These are phyloP conservation scores for Epirrhoe tristata DNA, from an alignment of 2,888 invertebrate genomes.

Conservation along the genomic window DNA sequence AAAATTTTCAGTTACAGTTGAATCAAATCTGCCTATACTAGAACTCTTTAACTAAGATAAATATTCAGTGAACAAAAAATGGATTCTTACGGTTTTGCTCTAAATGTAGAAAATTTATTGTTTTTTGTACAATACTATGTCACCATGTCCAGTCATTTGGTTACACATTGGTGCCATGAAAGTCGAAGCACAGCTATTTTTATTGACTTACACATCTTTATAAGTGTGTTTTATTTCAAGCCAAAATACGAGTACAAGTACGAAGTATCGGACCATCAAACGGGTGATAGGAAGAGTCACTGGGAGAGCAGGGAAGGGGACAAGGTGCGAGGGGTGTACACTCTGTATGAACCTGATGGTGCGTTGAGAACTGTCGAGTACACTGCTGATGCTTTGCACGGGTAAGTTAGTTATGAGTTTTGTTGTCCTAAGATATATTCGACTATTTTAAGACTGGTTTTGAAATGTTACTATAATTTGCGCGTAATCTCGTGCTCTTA, in stretches of 20 bases:
- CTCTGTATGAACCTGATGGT: conserved; percentile 81
- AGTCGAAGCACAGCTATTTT: no score
- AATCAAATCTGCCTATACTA: no score
- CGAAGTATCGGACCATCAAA: conserved; percentile 82
- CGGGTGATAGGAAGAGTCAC: conserved; percentile 81
- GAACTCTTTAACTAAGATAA: no score
- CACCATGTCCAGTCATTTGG: background rate
- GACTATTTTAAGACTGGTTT: background rate
- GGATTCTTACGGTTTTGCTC: no score
- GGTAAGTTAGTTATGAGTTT: conserved; percentile 53
- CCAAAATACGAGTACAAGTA: conserved; percentile 84
- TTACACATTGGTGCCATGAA: no score
- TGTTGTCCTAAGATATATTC: background rate
- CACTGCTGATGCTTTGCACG: conserved; percentile 77
- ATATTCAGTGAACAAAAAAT: no score
- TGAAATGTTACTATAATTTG: no score
- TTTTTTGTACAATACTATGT: no score
- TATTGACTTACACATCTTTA: no score
- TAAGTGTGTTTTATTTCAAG: conserved; percentile 45
- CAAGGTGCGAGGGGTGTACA: conserved; percentile 77
- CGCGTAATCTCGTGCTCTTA: no score
- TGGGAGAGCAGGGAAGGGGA: conserved; percentile 83
- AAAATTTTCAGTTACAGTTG: no score
- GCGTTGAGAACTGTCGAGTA: conserved; percentile 80
- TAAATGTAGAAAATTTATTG: no score